Evolutionary conservation across 2,888 invertebrate species (phyloP).

Genomic region (Brachyptera risi): DNA sequence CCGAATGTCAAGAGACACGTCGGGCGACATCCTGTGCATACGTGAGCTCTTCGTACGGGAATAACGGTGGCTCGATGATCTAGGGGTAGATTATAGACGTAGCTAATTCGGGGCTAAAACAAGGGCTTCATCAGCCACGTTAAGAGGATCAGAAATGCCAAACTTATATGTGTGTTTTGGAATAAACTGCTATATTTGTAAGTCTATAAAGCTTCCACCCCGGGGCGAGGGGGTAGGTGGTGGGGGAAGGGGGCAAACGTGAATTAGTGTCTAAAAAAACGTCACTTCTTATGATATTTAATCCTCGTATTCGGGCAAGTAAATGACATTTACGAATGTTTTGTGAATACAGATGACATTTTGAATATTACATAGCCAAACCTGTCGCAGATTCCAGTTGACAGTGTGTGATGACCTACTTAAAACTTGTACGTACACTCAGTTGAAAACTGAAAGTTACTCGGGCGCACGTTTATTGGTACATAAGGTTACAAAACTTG

Average conservation of each 20-base stretch:
- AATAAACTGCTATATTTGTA: conserved; percentile 4
- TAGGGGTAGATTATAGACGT: no score
- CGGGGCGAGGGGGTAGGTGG: no score
- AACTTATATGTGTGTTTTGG: conserved; percentile 12
- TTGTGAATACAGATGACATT: background rate
- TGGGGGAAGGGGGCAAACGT: background rate
- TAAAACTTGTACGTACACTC: no score
- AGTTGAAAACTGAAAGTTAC: no score
- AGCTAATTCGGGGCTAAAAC: no score
- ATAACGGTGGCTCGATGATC: no score
- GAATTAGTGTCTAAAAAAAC: background rate
- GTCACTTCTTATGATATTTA: background rate
- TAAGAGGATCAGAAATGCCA: background rate
- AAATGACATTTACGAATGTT: background rate
- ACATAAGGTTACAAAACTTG: no score
- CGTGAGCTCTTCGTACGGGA: no score
- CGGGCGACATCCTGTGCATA: no score
- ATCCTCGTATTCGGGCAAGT: background rate
- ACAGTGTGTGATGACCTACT: background rate
- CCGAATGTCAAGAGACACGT: no score
- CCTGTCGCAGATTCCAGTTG: background rate
- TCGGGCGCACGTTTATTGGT: no score
- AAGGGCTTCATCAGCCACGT: background rate
- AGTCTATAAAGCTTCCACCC: background rate
- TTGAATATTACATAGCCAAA: background rate